Evolutionary conservation across 2,113 vertebrate genomes (phyloP), one percentile per base, ranked within the genome.

Genomic region (Prietella phreatophila): DNA sequence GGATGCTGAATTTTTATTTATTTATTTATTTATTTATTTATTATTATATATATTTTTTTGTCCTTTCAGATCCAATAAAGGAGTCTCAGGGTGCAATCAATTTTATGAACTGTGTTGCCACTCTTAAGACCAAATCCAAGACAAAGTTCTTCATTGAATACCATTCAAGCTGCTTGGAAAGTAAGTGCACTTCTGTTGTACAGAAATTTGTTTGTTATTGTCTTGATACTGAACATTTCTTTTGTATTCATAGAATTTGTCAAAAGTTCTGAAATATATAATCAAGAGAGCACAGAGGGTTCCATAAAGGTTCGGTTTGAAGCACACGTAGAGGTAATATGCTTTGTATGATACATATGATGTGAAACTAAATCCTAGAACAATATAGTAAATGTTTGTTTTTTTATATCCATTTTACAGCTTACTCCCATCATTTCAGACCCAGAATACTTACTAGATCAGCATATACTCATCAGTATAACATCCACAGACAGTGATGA

Each of bases 111-210:
- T 99, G 97, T 87, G 94, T 93, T 0, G 98, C 98, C 61, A 97
- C 91, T 0, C 93, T 99, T 89, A 94, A 93, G 92, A 99, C 98
- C 20, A 99, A 99, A 93, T 98, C 98, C 8, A 97, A 99, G 93
- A 99, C 98, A 50, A 97, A 96, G 90, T 99, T 99, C 95, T 98
- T 97, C 95, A 96, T 99, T 0, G 98, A 99, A 88, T 99, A 96
- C 91, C 95, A 99, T 86, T 99, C 98, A 14, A 98, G 96, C 94
- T 99, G 97, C 93, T 93, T 99, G 91, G 98, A 99, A 93, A 97
- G 98, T 99, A 95, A 75, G 93, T 2, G 11, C 25, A 69, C 15
- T 0, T 91, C 87, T 71, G 61, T 0, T 11, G 63, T 56, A 78
- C 19, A 60, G 42, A 1, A 25, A 84, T 53, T 10, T 80, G 60